Conservation (phyloP, 2,113 vertebrate genomes). For the Ariopsis seemanni region DNA sequence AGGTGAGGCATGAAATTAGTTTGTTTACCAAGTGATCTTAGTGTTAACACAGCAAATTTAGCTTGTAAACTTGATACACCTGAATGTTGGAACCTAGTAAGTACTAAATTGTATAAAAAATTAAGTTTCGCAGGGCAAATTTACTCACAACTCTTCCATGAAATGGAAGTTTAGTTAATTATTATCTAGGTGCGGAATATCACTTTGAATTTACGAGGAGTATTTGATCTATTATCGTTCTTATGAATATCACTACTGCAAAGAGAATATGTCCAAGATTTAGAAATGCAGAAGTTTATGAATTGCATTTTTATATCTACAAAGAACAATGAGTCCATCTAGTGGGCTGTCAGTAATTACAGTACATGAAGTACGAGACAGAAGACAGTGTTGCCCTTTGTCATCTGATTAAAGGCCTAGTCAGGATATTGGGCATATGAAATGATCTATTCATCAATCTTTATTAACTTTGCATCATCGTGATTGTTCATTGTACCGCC, state of each 20-base stretch:
- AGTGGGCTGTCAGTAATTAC: slow-evolving; percentile 52
- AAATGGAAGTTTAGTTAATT: not conserved
- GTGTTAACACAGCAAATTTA: slow-evolving; percentile 10
- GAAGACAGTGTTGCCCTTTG: not conserved
- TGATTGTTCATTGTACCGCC: not conserved
- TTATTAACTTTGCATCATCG: not conserved
- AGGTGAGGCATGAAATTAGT: slow-evolving; percentile 72
- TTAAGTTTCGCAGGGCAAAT: not conserved
- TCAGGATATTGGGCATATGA: not conserved
- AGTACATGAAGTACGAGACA: not conserved
- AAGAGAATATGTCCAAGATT: not conserved
- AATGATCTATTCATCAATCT: not conserved
- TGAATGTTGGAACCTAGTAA: not conserved
- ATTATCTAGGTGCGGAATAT: not conserved
- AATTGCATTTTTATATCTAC: not conserved
- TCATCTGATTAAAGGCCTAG: not conserved
- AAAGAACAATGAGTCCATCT: slow-evolving; percentile 57
- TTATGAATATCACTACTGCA: not conserved
- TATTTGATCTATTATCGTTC: not conserved
- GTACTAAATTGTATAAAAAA: not conserved
- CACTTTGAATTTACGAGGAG: not conserved
- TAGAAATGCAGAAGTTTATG: not conserved
- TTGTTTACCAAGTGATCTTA: slow-evolving; percentile 24
- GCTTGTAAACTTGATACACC: not conserved
- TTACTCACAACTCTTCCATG: not conserved